Percentiles rank a stretch among this genome's conserved stretches.
phyloP scores from a whole-genome alignment of 2,113 vertebrate genomes.

The Ceyx melanurus region DNA sequence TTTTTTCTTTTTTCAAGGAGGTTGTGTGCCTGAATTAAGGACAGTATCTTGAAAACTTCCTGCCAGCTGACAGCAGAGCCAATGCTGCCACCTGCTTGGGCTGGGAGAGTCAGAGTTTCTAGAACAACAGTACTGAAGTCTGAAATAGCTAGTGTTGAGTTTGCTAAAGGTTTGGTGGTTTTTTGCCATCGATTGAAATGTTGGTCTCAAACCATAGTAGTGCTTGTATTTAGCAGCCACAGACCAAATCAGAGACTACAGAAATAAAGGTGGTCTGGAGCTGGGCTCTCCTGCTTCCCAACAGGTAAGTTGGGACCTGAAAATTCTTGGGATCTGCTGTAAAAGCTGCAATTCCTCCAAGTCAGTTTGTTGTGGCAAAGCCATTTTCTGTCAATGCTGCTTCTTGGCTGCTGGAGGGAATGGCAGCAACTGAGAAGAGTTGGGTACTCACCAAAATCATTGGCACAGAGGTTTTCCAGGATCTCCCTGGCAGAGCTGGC shows the following conservation, averaged over 20 bases:
- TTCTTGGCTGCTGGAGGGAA: neutral
- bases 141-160: neutral
- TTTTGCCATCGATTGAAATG: neutral
- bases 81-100: neutral
- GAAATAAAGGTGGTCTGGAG: neutral
- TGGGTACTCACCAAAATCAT: constrained; percentile 81
- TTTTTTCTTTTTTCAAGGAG: neutral
- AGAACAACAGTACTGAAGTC: neutral
- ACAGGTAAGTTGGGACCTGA: neutral
- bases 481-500: constrained; percentile 76
- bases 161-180: neutral
- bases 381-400: neutral
- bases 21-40: neutral
- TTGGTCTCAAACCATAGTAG: neutral
- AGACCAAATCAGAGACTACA: neutral
- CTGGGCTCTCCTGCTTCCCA: neutral
- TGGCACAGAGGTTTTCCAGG: constrained; percentile 81
- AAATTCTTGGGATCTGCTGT: neutral
- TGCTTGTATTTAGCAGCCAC: neutral
- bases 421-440: neutral
- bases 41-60: neutral
- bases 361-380: neutral
- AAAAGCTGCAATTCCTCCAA: neutral
- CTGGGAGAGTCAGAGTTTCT: neutral
- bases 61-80: neutral